Evolutionary conservation across 2,113 vertebrate genomes (phyloP), one percentile per base, ranked within the genome.

Genomic region (Petromus typicus): DNA sequence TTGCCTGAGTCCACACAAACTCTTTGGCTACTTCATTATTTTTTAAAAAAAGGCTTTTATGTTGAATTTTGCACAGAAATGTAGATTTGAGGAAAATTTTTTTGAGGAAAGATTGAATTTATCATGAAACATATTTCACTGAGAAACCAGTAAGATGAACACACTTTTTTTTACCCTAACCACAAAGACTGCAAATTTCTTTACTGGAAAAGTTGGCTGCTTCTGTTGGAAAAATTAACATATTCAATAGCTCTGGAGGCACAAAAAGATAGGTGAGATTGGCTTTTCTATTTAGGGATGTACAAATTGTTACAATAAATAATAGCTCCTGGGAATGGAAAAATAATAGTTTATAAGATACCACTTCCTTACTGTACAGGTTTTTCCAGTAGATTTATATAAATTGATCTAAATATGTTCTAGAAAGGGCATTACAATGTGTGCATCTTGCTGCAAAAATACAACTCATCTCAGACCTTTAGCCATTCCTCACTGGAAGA

Each of bases 111-210:
- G 93, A 64, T 89, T 89, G 66, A 96, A 94, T 89, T 93, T 97
- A 97, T 89, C 67, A 73, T 90, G 75, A 81, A 92, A 88, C 69
- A 81, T 81, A 96, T 96, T 98, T 97, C 88, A 95, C 73, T 0
- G 0, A 97, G 73, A 97, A 98, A 94, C 56, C 13, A 86, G 22
- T 51, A 89, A 94, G 79, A 97, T 81, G 95, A 94, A 89, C 92
- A 90, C 92, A 97, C 85, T 94, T 84, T 96, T 84, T 96, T 96
- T 94, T 64, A 79, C 54, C 79, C 83, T 97, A 98, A 97, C 67
- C 93, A 96, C 96, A 97, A 96, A 97, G 64, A 85, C 64, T 94
- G 73, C 66, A 94, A 71, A 98, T 97, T 97, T 57, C 81, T 97
- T 94, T 90, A 89, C 96, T 97, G 89, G 75, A 93, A 95, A 97